phyloP scores from a whole-genome alignment of 1,140 invertebrate species.

The Drosophila murphyi region DNA sequence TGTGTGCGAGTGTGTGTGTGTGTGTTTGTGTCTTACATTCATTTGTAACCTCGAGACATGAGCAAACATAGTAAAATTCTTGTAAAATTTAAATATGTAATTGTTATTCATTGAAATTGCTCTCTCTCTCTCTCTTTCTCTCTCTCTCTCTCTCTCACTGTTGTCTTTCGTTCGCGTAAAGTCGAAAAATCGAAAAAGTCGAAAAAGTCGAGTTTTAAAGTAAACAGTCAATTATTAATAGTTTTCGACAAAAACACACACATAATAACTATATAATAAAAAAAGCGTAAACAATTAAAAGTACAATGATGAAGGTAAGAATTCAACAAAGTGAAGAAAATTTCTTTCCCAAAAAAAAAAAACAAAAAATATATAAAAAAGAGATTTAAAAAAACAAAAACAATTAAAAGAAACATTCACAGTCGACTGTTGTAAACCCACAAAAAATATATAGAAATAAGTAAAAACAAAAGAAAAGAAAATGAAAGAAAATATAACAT shows the following conservation, averaged over 20 bases:
- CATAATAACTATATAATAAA: conserved; percentile 30
- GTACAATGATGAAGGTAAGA: conserved; percentile 74
- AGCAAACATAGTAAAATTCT: conserved; percentile 31
- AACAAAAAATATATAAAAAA: conserved; percentile 24
- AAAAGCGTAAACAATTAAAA: conserved; percentile 50
- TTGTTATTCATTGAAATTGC: conserved; percentile 38
- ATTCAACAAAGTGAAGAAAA: conserved; percentile 63
- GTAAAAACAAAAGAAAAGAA: neutral
- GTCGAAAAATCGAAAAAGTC: conserved; percentile 17
- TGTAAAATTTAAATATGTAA: conserved; percentile 41
- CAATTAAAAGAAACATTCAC: conserved; percentile 8
- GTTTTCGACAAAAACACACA: conserved; percentile 29
- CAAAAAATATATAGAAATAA: conserved; percentile 1
- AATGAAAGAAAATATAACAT: neutral
- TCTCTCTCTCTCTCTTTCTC: conserved; percentile 45
- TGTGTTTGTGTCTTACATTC: conserved; percentile 42
- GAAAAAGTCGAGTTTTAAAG: conserved; percentile 10
- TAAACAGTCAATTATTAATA: neutral
- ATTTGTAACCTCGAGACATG: conserved; percentile 17
- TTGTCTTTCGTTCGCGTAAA: conserved; percentile 63
- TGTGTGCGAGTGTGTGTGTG: conserved; percentile 60
- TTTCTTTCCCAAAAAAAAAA: conserved; percentile 34
- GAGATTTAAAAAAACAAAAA: conserved; percentile 11
- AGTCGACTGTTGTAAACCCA: conserved; percentile 15
- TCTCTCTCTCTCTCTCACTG: conserved; percentile 42